Conservation (phyloP, 1,140 invertebrate genomes). For the Venustaconcha ellipsiformis region DNA sequence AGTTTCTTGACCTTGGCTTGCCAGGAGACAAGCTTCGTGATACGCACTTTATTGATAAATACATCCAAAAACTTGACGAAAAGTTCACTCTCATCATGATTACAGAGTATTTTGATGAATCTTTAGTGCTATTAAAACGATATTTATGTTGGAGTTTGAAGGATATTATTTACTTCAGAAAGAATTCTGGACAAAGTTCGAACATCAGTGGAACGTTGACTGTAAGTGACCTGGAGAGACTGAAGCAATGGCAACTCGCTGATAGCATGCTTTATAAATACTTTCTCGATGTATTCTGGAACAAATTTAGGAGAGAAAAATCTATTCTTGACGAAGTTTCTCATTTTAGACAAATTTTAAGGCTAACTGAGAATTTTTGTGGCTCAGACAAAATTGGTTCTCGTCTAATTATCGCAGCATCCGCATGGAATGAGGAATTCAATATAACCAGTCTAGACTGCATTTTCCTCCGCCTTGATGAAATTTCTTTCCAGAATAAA, state of each 20-base stretch:
- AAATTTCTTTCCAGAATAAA: slow-evolving; percentile 30
- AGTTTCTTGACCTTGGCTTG: slow-evolving; percentile 40
- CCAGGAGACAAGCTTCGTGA: slow-evolving; percentile 11
- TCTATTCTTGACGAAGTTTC: slow-evolving; percentile 34
- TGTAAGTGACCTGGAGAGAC: slow-evolving; percentile 5
- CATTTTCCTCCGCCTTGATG: slow-evolving; percentile 28
- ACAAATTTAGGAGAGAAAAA: slow-evolving; percentile 10
- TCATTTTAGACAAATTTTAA: slow-evolving; percentile 29
- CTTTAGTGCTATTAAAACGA: slow-evolving; percentile 69
- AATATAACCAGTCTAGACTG: slow-evolving; percentile 33
- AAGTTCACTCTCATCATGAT: slow-evolving; percentile 72
- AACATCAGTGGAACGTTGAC: slow-evolving; percentile 11
- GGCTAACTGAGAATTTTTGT: slow-evolving; percentile 31
- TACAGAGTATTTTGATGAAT: slow-evolving; percentile 72
- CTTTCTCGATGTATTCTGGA: slow-evolving; percentile 34
- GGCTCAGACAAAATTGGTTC: not conserved
- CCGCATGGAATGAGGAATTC: slow-evolving; percentile 35
- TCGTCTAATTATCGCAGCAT: slow-evolving; percentile 14
- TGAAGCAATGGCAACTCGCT: slow-evolving; percentile 26
- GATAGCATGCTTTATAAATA: slow-evolving; percentile 41
- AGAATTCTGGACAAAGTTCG: slow-evolving; percentile 15
- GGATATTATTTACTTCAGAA: slow-evolving; percentile 62
- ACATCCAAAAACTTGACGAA: slow-evolving; percentile 53
- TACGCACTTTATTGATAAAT: slow-evolving; percentile 1
- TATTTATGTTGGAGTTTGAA: slow-evolving; percentile 70